A percentile compares a stretch with the other conserved stretches of the same genome.
These are phyloP conservation scores for Dolichopus griseipennis DNA, from an alignment of 2,888 invertebrate species.

Conservation along the genomic window DNA sequence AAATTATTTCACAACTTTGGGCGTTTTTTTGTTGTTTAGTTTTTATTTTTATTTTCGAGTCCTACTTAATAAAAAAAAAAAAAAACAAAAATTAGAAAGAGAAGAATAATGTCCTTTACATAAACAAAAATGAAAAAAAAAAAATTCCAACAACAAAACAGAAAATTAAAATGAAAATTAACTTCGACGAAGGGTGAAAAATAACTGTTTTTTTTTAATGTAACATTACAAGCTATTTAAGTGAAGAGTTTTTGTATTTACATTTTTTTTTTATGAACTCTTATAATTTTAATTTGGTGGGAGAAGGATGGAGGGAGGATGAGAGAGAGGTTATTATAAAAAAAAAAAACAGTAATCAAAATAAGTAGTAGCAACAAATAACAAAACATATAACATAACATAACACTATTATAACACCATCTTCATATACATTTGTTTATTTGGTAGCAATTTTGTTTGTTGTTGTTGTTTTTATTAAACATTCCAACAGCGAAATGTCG, in stretches of 20 bases:
- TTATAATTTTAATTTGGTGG: too few relatives aligned
- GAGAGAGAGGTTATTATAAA: background rate
- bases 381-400: background rate
- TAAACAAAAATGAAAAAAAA: background rate
- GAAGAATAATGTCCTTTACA: background rate
- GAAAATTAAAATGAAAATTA: background rate
- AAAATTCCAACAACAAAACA: background rate
- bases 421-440: too few relatives aligned
- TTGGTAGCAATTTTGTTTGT: too few relatives aligned
- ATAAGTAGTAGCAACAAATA: background rate
- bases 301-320: background rate
- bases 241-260: background rate
- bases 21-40: too few relatives aligned
- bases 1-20: background rate
- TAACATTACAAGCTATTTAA: constrained; percentile 3
- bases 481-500: background rate
- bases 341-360: background rate
- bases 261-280: background rate
- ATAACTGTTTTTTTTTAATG: background rate
- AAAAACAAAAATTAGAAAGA: background rate
- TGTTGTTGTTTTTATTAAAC: background rate
- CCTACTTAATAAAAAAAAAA: too few relatives aligned
- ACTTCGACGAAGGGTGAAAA: background rate
- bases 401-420: too few relatives aligned
- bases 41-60: too few relatives aligned